Base-by-base conservation (phyloP, 2,888 invertebrate genomes). In the Ophioninae sp. region DNA sequence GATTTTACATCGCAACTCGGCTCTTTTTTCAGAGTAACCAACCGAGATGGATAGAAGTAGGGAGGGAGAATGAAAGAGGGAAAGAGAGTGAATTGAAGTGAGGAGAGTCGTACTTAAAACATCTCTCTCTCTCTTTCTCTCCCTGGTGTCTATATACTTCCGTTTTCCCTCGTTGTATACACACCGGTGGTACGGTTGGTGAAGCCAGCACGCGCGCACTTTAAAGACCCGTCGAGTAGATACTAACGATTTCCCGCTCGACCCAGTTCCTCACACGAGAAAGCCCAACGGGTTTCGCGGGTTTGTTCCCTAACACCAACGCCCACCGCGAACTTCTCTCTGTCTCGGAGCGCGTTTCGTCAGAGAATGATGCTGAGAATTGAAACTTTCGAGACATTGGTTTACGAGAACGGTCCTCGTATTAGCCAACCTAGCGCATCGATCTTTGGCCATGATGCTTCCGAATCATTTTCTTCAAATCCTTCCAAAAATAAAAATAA, bases 211-310 rank as follows among this genome's bases (percentile, higher is more conserved):
- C 75, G 79, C 79, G 76, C 77, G 80, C 77, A 83, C 83, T 81
- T 81, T 81, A 78, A 83, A 83, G 81, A 83, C 83, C 72, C 81
- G 81, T 83, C 82, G 82, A 86, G 88, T 86, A 87, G 87, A 88
- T 87, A 86, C 87, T 89, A 89, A 89, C 88, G 89, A 89, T 89
- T 89, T 89, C 86, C 86, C 86, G 87, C 89, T 88, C 86, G 89
- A 89, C 88, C 89, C 87, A 89, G 86, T 88, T 89, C 84, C 84
- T 72, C 70, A 59, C 74, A 37, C 64, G 41, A 50, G 13, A 37
- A 62, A 77, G 59, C 75, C 68, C 76, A 74, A 56, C 44, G 78
- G 75, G 84, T 75, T 81, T 84, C 81, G 57, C 82, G 78, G 74
- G 73, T 77, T 78, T 69, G 68, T 80, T 73, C 83, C 84, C 81